phyloP scores from a whole-genome alignment of 1,140 invertebrate genomes.

The Zaprionus gabonicus region DNA sequence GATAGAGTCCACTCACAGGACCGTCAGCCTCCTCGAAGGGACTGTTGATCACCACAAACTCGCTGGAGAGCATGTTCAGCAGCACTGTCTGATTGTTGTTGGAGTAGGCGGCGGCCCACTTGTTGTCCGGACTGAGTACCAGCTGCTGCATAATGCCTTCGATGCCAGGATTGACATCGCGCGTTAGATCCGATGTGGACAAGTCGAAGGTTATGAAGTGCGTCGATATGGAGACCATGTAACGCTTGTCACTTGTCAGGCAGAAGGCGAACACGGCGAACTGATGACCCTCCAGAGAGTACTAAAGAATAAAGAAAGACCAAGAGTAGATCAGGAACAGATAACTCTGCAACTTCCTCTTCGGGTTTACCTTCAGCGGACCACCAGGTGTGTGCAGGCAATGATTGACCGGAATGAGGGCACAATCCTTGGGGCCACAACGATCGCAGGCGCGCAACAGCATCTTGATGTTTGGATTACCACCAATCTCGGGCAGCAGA shows the following conservation, averaged over 20 bases:
- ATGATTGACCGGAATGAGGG: slow-evolving; percentile 96
- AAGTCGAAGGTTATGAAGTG: slow-evolving; percentile 99
- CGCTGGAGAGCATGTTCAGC: slow-evolving; percentile 95
- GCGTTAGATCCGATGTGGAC: slow-evolving; percentile 95
- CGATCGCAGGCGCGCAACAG: slow-evolving; percentile 95
- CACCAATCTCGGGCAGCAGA: slow-evolving; percentile 95
- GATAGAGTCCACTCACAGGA: slow-evolving; percentile 87
- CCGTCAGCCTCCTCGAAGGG: slow-evolving; percentile 88
- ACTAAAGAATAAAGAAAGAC: slow-evolving; percentile 86
- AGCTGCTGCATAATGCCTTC: slow-evolving; percentile 98
- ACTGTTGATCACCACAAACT: slow-evolving; percentile 93
- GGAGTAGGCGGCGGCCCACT: slow-evolving; percentile 97
- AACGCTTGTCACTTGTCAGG: slow-evolving; percentile 95
- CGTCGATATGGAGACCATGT: slow-evolving; percentile 98
- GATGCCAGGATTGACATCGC: slow-evolving; percentile 96
- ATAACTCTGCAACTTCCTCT: neutral
- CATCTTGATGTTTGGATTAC: slow-evolving; percentile 91
- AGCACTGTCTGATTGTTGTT: slow-evolving; percentile 97
- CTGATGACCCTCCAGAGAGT: slow-evolving; percentile 98
- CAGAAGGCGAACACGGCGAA: slow-evolving; percentile 98
- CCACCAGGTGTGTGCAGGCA: slow-evolving; percentile 98
- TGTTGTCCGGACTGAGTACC: slow-evolving; percentile 97
- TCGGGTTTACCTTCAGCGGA: slow-evolving; percentile 91
- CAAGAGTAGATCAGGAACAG: neutral
- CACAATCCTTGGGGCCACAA: slow-evolving; percentile 94